These are phyloP conservation scores for Bombus ignitus DNA, from an alignment of 1,140 invertebrate species.

Conservation along the genomic window DNA sequence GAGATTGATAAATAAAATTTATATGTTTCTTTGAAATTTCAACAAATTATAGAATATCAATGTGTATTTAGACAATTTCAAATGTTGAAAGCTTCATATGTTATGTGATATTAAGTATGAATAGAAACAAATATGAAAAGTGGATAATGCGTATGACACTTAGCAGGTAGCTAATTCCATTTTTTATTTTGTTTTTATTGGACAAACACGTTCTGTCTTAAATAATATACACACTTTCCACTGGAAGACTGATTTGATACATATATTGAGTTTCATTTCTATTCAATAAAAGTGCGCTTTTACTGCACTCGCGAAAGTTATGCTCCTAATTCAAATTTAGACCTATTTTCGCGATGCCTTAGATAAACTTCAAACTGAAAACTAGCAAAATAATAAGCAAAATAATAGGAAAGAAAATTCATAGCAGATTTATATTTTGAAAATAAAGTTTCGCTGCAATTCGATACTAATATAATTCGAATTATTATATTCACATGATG, in stretches of 20 bases:
- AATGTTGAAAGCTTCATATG: too few species aligned
- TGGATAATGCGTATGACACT: background rate
- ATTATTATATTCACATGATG: background rate
- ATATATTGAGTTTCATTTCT: background rate
- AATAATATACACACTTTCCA: background rate
- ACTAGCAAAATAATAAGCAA: background rate
- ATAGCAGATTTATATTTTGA: too few species aligned
- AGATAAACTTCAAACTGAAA: background rate
- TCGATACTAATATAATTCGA: background rate
- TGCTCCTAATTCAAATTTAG: background rate
- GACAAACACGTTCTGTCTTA: background rate
- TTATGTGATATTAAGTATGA: too few species aligned
- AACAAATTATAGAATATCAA: background rate
- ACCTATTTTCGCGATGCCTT: background rate
- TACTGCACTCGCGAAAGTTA: background rate
- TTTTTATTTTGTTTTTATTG: background rate
- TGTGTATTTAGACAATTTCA: too few species aligned
- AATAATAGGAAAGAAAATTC: background rate
- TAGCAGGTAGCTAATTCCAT: background rate
- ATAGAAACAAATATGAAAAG: too few species aligned
- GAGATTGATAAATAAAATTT: background rate
- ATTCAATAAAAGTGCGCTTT: background rate
- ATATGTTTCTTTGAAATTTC: background rate
- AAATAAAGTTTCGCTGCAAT: too few species aligned
- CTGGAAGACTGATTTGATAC: background rate